Evolutionary conservation across 2,113 vertebrate species (phyloP).

Genomic region (Tragelaphus imberbis): DNA sequence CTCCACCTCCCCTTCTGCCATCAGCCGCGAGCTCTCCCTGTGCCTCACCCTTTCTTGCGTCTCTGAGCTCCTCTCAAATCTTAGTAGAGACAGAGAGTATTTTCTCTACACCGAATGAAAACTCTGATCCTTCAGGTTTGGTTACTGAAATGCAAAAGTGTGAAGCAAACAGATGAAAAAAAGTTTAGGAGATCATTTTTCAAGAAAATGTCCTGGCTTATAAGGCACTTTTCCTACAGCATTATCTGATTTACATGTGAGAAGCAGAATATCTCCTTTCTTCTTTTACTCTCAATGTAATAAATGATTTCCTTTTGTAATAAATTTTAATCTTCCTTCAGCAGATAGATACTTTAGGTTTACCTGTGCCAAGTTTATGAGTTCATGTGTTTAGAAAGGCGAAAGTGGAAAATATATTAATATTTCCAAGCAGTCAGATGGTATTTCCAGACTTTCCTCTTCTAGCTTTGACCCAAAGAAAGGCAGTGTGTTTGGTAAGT

Average conservation of each 20-base stretch:
- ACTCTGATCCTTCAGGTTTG: not conserved
- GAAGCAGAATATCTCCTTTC: conserved; percentile 36
- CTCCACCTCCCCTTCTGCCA: not conserved
- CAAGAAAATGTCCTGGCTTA: conserved; percentile 35
- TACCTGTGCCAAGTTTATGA: conserved; percentile 25
- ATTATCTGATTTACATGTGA: conserved; percentile 45
- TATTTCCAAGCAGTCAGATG: not conserved
- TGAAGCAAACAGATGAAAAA: conserved; percentile 13
- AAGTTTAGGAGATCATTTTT: conserved; percentile 37
- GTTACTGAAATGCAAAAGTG: not conserved
- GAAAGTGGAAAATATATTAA: conserved; percentile 24
- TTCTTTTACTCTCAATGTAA: conserved; percentile 19
- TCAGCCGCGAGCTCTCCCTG: not conserved
- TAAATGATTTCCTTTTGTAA: conserved; percentile 58
- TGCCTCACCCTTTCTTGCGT: not conserved
- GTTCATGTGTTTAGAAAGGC: conserved; percentile 25
- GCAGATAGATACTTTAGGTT: conserved; percentile 43
- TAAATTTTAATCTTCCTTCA: conserved; percentile 59
- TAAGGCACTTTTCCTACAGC: conserved; percentile 14
- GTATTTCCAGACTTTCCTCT: not conserved
- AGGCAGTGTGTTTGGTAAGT: not conserved
- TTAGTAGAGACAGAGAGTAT: not conserved
- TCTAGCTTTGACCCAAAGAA: not conserved
- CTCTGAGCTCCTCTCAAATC: not conserved
- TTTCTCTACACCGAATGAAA: not conserved